phyloP scores from a whole-genome alignment of 2,113 vertebrate genomes.

The Leptodactylus fuscus region DNA sequence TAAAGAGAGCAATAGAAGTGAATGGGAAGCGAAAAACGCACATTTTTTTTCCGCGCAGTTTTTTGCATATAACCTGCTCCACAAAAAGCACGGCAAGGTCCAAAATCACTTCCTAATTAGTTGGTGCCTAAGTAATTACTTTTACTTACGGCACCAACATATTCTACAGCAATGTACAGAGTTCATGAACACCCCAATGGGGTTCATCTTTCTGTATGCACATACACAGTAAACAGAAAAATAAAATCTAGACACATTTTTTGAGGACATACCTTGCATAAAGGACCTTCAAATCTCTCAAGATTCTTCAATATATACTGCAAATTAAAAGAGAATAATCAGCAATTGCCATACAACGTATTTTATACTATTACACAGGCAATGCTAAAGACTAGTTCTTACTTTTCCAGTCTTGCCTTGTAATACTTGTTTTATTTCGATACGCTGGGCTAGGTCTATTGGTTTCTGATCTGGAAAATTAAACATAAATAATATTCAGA shows the following conservation, averaged over 20 bases:
- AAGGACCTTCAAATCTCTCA: constrained; percentile 83
- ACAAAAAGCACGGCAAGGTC: no score
- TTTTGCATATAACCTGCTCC: no score
- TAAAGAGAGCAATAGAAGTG: no score
- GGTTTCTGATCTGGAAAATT: constrained; percentile 81
- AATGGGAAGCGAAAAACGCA: no score
- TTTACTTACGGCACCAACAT: neutral
- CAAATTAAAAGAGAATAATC: constrained; percentile 29
- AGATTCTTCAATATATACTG: constrained; percentile 76
- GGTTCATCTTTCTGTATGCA: neutral
- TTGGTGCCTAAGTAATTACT: no score
- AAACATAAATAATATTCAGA: constrained; percentile 25
- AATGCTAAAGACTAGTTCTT: constrained; percentile 33
- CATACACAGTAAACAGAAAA: neutral
- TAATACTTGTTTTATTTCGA: constrained; percentile 84
- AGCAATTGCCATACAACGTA: neutral
- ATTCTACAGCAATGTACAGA: neutral
- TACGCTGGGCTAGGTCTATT: constrained; percentile 81
- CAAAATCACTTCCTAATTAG: no score
- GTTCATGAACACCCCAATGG: neutral
- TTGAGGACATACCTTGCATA: constrained; percentile 85
- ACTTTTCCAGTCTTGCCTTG: constrained; percentile 81
- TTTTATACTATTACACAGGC: neutral
- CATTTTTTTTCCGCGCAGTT: no score
- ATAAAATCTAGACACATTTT: neutral